These are phyloP conservation scores for Dendrocopos noguchii DNA, from an alignment of 2,113 vertebrate genomes.

Conservation along the genomic window DNA sequence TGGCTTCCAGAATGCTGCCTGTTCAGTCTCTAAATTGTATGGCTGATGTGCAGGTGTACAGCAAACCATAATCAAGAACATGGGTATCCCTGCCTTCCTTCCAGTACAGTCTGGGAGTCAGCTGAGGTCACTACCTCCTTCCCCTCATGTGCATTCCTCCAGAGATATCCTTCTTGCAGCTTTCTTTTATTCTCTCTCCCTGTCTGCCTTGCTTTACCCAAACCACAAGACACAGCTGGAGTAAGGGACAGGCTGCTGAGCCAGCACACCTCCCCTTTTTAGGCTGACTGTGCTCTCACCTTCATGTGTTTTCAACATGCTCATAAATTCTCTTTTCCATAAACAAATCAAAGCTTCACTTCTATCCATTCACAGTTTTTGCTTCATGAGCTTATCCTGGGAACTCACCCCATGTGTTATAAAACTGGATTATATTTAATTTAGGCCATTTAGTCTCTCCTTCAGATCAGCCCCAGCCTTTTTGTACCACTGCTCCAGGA, in stretches of 20 bases:
- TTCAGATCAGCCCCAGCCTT: neutral
- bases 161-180: neutral
- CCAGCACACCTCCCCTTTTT: neutral
- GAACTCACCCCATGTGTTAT: neutral
- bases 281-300: neutral
- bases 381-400: neutral
- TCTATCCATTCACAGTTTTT: neutral
- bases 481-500: neutral
- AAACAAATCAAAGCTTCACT: constrained; percentile 15
- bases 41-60: neutral
- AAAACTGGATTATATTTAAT: neutral
- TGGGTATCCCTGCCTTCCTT: neutral
- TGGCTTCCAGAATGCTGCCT: neutral
- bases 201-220: neutral
- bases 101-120: neutral
- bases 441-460: neutral
- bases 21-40: neutral
- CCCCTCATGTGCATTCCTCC: neutral
- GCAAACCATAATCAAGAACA: neutral
- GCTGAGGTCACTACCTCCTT: neutral
- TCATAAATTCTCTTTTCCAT: neutral
- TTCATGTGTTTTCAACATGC: neutral
- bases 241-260: neutral
- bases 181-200: neutral
- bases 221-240: neutral